These are phyloP conservation scores for Neocloeon triangulifer DNA, from an alignment of 1,140 invertebrate genomes.

Conservation along the genomic window DNA sequence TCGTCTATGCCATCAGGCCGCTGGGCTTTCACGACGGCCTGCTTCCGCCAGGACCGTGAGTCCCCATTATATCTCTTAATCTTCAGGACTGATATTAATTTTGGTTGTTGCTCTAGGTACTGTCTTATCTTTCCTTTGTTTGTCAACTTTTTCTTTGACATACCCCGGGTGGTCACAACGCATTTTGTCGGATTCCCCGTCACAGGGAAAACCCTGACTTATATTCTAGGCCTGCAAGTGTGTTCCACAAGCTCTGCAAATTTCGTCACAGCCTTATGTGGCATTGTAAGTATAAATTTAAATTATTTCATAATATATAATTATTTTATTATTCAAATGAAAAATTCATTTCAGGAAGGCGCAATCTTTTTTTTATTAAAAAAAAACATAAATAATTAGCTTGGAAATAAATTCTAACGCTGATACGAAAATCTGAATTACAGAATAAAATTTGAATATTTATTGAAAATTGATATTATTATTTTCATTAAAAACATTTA, in stretches of 20 bases:
- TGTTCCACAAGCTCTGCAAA: slow-evolving; percentile 16
- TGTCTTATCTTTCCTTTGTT: slow-evolving; percentile 22
- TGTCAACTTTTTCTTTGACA: slow-evolving; percentile 25
- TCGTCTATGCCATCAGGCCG: slow-evolving; percentile 14
- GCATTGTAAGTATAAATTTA: slow-evolving; percentile 21
- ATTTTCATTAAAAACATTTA: slow-evolving; percentile 1
- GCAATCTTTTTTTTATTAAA: too few relatives aligned
- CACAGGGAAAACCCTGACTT: slow-evolving; percentile 28
- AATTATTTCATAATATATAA: too few relatives aligned
- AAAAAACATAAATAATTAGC: too few relatives aligned
- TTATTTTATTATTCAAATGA: too few relatives aligned
- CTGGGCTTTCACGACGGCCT: slow-evolving; percentile 16
- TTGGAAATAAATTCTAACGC: too few relatives aligned
- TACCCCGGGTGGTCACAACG: slow-evolving; percentile 25
- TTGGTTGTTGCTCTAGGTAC: slow-evolving; percentile 15
- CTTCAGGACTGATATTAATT: slow-evolving; percentile 1
- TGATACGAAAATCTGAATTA: too few relatives aligned
- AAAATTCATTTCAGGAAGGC: too few relatives aligned
- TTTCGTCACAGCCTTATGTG: slow-evolving; percentile 15
- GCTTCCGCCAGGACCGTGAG: slow-evolving; percentile 21
- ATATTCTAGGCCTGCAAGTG: slow-evolving; percentile 26
- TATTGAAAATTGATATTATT: neutral
- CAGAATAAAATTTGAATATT: too few relatives aligned
- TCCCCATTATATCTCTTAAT: slow-evolving; percentile 6
- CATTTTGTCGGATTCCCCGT: slow-evolving; percentile 25